These are phyloP conservation scores for Pygmarrhopalites habei DNA, from an alignment of 1,140 invertebrate genomes.

Conservation along the genomic window DNA sequence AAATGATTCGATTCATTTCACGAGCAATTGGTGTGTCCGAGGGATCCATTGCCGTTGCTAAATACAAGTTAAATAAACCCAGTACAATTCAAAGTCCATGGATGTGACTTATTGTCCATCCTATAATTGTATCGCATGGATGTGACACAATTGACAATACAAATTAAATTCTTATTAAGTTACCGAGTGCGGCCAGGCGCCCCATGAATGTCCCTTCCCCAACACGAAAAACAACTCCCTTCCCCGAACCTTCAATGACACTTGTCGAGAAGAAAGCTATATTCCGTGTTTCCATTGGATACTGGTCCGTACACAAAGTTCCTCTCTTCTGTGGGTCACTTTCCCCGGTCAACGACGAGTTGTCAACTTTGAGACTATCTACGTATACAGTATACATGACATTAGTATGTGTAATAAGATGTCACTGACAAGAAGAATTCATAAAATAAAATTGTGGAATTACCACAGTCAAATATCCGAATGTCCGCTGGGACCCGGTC, in stretches of 20 bases:
- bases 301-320: constrained; percentile 56
- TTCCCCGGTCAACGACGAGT: constrained; percentile 38
- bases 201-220: constrained; percentile 71
- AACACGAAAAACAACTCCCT: constrained; percentile 28
- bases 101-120: too few species aligned
- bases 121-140: too few species aligned
- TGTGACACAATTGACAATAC: too few species aligned
- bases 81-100: too few species aligned
- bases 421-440: too few species aligned
- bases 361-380: constrained; percentile 41
- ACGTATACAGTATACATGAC: too few species aligned
- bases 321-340: constrained; percentile 41
- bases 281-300: constrained; percentile 63
- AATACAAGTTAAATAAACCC: too few species aligned
- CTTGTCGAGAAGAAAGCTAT: constrained; percentile 65
- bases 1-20: constrained; percentile 35
- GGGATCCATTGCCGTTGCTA: constrained; percentile 55
- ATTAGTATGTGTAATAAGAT: too few species aligned
- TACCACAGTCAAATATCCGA: constrained; percentile 56
- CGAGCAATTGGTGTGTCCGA: constrained; percentile 55
- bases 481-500: constrained; percentile 57
- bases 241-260: constrained; percentile 53
- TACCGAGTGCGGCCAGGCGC: constrained; percentile 70
- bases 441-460: constrained; percentile 61
- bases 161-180: too few species aligned